Base-by-base conservation (phyloP, 1,140 invertebrate species). In the Diprion similis region DNA sequence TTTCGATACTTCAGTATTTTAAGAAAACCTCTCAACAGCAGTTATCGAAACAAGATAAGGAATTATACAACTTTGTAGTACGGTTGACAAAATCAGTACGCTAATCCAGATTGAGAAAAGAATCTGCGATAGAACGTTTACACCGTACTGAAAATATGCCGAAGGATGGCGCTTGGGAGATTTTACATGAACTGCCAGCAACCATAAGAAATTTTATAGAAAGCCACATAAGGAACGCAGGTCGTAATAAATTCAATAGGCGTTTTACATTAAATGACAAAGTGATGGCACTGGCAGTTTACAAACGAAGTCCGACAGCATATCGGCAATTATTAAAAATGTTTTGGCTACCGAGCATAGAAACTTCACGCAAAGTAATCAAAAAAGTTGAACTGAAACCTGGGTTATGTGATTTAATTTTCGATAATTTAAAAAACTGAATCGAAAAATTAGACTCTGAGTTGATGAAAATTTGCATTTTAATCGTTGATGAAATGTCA, bases 401-500 rank as follows among this genome's bases (percentile, higher is more conserved):
- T 66, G 72, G 75, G 3, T 18, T 76, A 18, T 71, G 71, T 46
- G 19, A 46, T 64, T 2, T 75, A 1, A 37, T 77, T 17, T 69
- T 77, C 68, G 18, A 75, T 19, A 19, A 73, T 70, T 65, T 77
- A 51, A 73, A 75, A 67, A 13, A 45, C 1, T 17, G 59, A 11
- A 64, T 66, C 0, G 9, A 68, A n/a, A 71, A 70, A 46, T 70
- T 77, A 73, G 70, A 74, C 4, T 1, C 10, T 13, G 59, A 48
- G 7, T 68, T 66, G 70, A 70, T 78, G 10, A 81, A 75, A 72
- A 48, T 72, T 11, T 81, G 78, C 69, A 66, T 71, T n/a, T 11
- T 80, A 11, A 24, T 79, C 7, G 78, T 80, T 51, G 79, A 81
- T 73, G 80, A 83, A 71, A 81, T 81, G 73, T 68, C 78, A 37